A percentile compares a stretch with the other conserved stretches of the same genome.
Evolutionary conservation across 2,888 invertebrate species (phyloP).

Genomic region (Calameuta pallipes): DNA sequence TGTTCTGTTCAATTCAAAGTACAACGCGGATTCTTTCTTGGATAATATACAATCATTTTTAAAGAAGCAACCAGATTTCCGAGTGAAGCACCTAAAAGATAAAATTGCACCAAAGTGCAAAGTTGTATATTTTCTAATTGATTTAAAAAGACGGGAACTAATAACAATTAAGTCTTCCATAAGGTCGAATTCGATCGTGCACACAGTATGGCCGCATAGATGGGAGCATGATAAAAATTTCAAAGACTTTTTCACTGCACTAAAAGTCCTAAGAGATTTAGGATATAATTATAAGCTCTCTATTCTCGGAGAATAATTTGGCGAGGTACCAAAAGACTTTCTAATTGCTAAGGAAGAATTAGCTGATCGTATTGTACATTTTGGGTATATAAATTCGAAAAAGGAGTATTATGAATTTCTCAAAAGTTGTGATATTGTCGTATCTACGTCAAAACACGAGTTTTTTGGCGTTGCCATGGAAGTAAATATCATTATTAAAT

Average conservation of each 20-base stretch:
- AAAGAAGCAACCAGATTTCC: constrained; percentile 75
- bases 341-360: constrained; percentile 67
- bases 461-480: constrained; percentile 83
- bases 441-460: constrained; percentile 81
- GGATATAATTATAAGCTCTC: constrained; percentile 71
- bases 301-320: constrained; percentile 74
- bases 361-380: constrained; percentile 68
- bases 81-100: constrained; percentile 69
- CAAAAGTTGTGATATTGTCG: constrained; percentile 72
- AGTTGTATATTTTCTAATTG: constrained; percentile 74
- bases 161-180: constrained; percentile 17
- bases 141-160: constrained; percentile 50
- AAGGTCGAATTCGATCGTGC: constrained; percentile 53
- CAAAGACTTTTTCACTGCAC: constrained; percentile 71
- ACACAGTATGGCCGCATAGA: constrained; percentile 81
- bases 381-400: constrained; percentile 71
- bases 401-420: constrained; percentile 72
- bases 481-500: constrained; percentile 43
- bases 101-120: constrained; percentile 72
- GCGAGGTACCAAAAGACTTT: constrained; percentile 73
- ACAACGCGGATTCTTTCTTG: constrained; percentile 77
- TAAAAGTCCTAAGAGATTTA: constrained; percentile 68
- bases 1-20: constrained; percentile 78
- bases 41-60: constrained; percentile 71
- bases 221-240: constrained; percentile 86